Evolutionary conservation across 2,797 vertebrate species (phyloP).

Genomic region (Spea hammondii): DNA sequence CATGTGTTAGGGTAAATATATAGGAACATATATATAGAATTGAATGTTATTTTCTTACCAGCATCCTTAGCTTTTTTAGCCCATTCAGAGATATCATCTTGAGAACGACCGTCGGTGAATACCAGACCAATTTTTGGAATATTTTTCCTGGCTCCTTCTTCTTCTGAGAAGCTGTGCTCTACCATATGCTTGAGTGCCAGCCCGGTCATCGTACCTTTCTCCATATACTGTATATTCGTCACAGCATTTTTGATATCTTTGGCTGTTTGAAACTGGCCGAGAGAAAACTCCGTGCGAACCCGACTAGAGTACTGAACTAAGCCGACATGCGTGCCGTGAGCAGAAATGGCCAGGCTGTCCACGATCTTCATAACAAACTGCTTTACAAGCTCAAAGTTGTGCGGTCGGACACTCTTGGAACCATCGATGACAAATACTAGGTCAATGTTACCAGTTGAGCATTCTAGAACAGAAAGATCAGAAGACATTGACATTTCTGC

Average conservation of each 20-base stretch:
- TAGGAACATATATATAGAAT: background rate
- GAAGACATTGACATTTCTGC: background rate
- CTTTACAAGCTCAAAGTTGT: constrained; percentile 96
- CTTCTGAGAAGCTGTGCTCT: constrained; percentile 90
- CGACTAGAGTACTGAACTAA: constrained; percentile 94
- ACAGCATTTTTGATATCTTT: constrained; percentile 90
- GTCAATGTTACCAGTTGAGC: constrained; percentile 83
- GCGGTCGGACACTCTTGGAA: constrained; percentile 93
- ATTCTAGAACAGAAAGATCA: constrained; percentile 68
- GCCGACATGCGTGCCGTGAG: constrained; percentile 83
- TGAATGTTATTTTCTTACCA: constrained; percentile 66
- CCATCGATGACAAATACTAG: constrained; percentile 91
- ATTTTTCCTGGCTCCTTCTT: constrained; percentile 83
- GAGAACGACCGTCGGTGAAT: constrained; percentile 95
- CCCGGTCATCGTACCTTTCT: constrained; percentile 96
- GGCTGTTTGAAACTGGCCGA: constrained; percentile 80
- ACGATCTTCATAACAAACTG: constrained; percentile 93
- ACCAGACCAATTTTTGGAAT: constrained; percentile 86
- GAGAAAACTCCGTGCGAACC: constrained; percentile 90
- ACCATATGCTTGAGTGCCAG: constrained; percentile 92
- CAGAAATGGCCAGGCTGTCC: constrained; percentile 88
- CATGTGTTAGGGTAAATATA: too few species aligned
- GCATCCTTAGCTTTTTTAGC: constrained; percentile 87
- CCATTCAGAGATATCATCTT: constrained; percentile 92
- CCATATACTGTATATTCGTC: constrained; percentile 91